Conservation (phyloP, 1,140 invertebrate species). For the Drosophila sproati region DNA sequence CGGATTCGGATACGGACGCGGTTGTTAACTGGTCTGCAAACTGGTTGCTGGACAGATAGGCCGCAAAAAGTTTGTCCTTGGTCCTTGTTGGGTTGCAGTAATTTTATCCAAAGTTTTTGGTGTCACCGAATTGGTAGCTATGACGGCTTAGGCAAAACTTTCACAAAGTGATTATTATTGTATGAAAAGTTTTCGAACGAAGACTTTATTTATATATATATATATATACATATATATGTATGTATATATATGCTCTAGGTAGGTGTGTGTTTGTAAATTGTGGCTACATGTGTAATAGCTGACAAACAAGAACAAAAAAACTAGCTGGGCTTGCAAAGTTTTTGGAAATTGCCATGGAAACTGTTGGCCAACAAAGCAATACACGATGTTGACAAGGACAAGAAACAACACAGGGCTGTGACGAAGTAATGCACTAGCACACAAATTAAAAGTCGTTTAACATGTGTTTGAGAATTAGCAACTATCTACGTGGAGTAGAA, state of each 20-base stretch:
- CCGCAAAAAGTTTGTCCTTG: slow-evolving; percentile 41
- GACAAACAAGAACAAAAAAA: slow-evolving; percentile 45
- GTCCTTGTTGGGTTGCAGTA: slow-evolving; percentile 19
- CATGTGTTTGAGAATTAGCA: slow-evolving; percentile 28
- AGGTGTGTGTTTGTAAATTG: slow-evolving; percentile 1
- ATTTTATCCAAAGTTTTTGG: slow-evolving; percentile 40
- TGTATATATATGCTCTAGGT: slow-evolving; percentile 28
- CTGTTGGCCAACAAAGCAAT: slow-evolving; percentile 60
- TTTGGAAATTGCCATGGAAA: slow-evolving; percentile 61
- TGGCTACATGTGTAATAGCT: slow-evolving; percentile 55
- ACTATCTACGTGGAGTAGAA: no score
- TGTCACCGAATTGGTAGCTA: slow-evolving; percentile 74
- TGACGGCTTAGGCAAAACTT: slow-evolving; percentile 75
- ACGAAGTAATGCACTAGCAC: slow-evolving; percentile 64
- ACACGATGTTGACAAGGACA: slow-evolving; percentile 37
- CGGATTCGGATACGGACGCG: neutral
- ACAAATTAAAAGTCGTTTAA: slow-evolving; percentile 82
- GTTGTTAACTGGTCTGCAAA: slow-evolving; percentile 33
- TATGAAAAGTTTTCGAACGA: slow-evolving; percentile 67
- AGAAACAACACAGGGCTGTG: slow-evolving; percentile 30
- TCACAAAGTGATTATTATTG: slow-evolving; percentile 81
- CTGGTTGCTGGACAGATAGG: slow-evolving; percentile 42
- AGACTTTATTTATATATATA: slow-evolving; percentile 4
- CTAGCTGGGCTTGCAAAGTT: slow-evolving; percentile 64
- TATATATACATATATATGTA: slow-evolving; percentile 44